These are phyloP conservation scores for Nilaparvata lugens DNA, from an alignment of 1,140 invertebrate species.

Conservation along the genomic window DNA sequence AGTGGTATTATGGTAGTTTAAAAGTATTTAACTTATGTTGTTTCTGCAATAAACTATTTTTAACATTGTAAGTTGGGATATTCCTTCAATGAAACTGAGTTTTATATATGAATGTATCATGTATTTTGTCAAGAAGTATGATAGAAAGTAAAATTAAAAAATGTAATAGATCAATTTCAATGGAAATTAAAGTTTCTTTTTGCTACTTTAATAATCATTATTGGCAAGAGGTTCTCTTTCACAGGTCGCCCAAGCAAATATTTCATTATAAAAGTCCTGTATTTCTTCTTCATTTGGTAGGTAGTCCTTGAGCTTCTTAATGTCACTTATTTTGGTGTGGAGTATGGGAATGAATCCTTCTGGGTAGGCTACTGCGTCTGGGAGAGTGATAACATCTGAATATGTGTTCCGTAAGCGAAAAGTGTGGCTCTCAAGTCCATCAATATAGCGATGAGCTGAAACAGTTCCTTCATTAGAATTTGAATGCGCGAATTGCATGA, in stretches of 20 bases:
- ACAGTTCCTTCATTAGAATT: neutral
- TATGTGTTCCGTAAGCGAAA: neutral
- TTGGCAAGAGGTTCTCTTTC: neutral
- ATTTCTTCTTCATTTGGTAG: neutral
- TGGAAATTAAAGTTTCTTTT: no score
- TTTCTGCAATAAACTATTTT: no score
- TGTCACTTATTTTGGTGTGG: neutral
- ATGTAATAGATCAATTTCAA: no score
- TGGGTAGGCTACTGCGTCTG: neutral
- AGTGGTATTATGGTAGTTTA: no score
- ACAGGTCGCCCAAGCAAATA: neutral
- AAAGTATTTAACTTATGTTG: no score
- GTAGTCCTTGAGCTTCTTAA: neutral
- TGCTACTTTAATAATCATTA: no score
- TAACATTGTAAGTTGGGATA: no score
- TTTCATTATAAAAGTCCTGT: neutral
- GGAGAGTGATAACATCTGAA: neutral
- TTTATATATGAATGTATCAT: no score
- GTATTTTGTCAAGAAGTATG: no score
- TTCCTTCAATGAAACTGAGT: no score
- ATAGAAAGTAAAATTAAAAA: no score
- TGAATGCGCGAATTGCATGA: neutral
- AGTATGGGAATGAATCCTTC: neutral
- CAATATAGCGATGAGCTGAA: neutral
- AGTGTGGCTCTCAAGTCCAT: neutral